phyloP scores from a whole-genome alignment of 2,888 invertebrate species.

The Anorthoa munda region DNA sequence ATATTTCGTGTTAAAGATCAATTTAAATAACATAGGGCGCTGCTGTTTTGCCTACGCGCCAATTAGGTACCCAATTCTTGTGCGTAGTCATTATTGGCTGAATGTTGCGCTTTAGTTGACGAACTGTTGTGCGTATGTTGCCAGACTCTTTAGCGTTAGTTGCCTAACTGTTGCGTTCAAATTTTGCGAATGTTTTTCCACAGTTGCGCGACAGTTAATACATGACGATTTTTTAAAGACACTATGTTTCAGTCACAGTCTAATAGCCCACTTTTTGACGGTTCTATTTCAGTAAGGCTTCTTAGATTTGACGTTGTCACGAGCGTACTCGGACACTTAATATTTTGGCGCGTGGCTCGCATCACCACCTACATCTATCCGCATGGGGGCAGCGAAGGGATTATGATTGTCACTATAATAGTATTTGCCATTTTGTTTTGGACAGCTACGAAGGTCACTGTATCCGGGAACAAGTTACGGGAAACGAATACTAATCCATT shows the following conservation, averaged over 20 bases:
- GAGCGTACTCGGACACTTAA: conserved; percentile 75
- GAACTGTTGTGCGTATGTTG: neutral
- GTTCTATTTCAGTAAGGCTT: conserved; percentile 77
- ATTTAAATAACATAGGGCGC: neutral
- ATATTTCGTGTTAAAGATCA: too few relatives aligned
- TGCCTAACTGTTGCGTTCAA: neutral
- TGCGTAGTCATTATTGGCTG: neutral
- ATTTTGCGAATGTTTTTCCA: neutral
- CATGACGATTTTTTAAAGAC: neutral
- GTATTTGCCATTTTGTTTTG: conserved; percentile 85
- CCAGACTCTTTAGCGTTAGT: neutral
- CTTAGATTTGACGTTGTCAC: conserved; percentile 70
- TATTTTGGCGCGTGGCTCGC: conserved; percentile 77
- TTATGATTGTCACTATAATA: conserved; percentile 76
- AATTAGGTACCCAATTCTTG: neutral
- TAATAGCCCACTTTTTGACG: conserved; percentile 57
- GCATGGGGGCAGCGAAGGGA: conserved; percentile 65
- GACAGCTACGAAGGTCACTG: conserved; percentile 78
- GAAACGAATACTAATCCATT: conserved; percentile 57
- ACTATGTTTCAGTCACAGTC: conserved; percentile 7
- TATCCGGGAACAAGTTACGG: conserved; percentile 62
- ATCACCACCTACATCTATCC: conserved; percentile 69
- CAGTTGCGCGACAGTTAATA: neutral
- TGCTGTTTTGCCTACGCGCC: neutral
- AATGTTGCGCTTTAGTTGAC: neutral